Conservation (phyloP, 2,113 vertebrate species). For the Pitta sordida region DNA sequence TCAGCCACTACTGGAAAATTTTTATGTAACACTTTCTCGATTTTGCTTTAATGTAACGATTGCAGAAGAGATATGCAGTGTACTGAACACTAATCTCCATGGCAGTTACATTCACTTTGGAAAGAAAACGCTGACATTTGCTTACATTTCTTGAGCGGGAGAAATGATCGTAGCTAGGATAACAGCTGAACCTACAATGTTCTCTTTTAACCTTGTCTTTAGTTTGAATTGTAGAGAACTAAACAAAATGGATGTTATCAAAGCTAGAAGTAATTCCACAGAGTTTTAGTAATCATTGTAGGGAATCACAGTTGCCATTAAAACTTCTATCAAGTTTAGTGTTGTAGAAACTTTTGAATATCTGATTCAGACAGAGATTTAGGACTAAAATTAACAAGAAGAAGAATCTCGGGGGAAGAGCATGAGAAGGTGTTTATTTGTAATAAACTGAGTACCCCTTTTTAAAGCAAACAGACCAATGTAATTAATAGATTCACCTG, state of each 20-base stretch:
- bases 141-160: background rate
- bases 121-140: background rate
- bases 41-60: background rate
- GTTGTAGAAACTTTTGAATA: background rate
- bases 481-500: slow-evolving; percentile 30
- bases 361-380: background rate
- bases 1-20: background rate
- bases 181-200: background rate
- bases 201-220: background rate
- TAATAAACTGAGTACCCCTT: background rate
- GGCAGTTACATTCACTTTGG: background rate
- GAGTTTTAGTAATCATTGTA: background rate
- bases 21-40: slow-evolving; percentile 1
- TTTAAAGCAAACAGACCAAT: background rate
- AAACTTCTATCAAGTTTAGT: background rate
- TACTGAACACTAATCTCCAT: background rate
- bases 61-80: background rate
- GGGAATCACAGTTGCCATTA: background rate
- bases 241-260: background rate
- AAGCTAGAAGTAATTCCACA: background rate
- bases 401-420: background rate
- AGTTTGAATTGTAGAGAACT: background rate
- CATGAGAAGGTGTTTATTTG: background rate
- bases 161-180: background rate
- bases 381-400: background rate